Evolutionary conservation across 1,140 invertebrate species (phyloP).

Genomic region (Camponotus vicinus): DNA sequence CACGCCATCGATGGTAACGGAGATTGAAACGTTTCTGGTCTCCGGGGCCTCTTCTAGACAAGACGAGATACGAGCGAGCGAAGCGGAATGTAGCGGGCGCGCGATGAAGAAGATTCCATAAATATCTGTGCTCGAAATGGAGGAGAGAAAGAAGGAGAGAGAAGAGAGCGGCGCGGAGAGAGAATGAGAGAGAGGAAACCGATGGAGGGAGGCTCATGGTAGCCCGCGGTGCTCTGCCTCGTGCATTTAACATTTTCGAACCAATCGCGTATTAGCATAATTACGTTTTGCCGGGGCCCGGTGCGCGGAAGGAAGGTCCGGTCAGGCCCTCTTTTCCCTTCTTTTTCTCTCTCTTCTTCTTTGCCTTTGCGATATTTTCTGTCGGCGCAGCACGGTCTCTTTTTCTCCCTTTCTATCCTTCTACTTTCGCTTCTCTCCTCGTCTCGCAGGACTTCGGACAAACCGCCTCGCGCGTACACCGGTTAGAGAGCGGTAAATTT

Average conservation of each 20-base stretch:
- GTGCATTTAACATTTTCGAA: conserved; percentile 82
- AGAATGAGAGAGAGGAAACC: conserved; percentile 63
- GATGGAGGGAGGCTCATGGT: conserved; percentile 74
- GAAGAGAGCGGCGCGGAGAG: conserved; percentile 22
- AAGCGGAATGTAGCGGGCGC: conserved; percentile 73
- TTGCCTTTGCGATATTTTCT: conserved; percentile 58
- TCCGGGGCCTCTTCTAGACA: conserved; percentile 56
- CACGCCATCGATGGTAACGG: conserved; percentile 73
- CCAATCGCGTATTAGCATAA: conserved; percentile 86
- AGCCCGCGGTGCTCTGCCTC: conserved; percentile 80
- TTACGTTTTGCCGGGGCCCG: conserved; percentile 81
- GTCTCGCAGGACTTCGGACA: conserved; percentile 50
- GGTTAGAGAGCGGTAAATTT: conserved; percentile 82
- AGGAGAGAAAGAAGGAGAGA: conserved; percentile 25
- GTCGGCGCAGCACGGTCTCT: conserved; percentile 26
- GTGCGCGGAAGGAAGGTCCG: conserved; percentile 71
- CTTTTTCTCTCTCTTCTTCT: neutral
- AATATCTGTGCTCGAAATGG: conserved; percentile 73
- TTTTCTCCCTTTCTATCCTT: conserved; percentile 16
- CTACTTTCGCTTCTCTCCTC: conserved; percentile 23
- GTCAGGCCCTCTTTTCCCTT: conserved; percentile 50
- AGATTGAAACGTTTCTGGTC: conserved; percentile 77
- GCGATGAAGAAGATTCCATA: conserved; percentile 80
- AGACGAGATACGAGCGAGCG: conserved; percentile 59
- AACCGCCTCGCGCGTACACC: conserved; percentile 64